Evolutionary conservation across 2,888 invertebrate species (phyloP), one percentile per base, ranked within the genome.

Genomic region (Halictus quadricinctus): DNA sequence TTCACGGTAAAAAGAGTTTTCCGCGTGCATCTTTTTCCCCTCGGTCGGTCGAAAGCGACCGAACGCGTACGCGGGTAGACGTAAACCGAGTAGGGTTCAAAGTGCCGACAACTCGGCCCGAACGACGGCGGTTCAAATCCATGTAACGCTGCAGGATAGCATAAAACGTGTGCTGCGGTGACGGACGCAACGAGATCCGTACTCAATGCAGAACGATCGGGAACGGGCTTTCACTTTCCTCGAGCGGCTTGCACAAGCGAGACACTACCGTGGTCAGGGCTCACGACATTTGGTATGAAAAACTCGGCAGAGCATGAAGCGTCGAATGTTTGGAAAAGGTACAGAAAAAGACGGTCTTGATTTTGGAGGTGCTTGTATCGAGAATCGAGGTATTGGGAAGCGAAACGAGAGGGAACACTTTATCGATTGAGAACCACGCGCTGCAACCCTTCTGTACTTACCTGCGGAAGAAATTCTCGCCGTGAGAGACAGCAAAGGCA

Each of bases 171-270:
- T 80, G 75, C 79, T 73, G 58, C 77, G 72, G 75, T 79, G 76
- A 72, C 79, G 87, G 74, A 80, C 83, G 54, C 77, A 83, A 81
- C 75, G 75, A 86, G 87, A 86, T 84, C 80, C 80, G 88, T 81
- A 76, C 69, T 81, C 81, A 72, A 82, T 81, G 85, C 88, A 84
- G 80, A 87, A 80, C 82, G 87, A 85, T 87, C 82, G 81, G 83
- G 76, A 80, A 81, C 80, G 77, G 81, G 89, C 89, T 89, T 89
- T 89, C 89, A 89, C 89, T 89, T 89, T 88, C 83, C 86, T 85
- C 87, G 77, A 72, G 79, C 76, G 87, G 72, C 81, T 89, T 88
- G 87, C 89, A 88, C 89, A 88, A 89, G 87, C 89, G 77, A 83
- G 50, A 85, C 81, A 83, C 72, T 80, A 72, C 75, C 50, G 82